Evolutionary conservation across 2,113 vertebrate genomes (phyloP), one percentile per base, ranked within the genome.

Genomic region (Eupsittula cactorum): DNA sequence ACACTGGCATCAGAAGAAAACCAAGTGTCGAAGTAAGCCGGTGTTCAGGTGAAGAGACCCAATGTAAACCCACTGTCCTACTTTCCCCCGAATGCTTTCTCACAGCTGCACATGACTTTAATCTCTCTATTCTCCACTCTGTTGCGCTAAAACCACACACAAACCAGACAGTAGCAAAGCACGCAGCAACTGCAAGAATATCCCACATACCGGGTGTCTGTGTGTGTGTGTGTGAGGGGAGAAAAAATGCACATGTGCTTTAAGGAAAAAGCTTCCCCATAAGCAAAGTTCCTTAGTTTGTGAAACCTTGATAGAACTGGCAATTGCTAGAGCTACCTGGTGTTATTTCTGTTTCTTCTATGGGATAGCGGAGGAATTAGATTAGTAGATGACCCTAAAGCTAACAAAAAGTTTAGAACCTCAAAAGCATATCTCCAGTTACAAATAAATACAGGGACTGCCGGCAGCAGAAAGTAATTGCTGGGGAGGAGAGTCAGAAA

Each of bases 191-290:
- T 64, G 52, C 55, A 44, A 13, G 46, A 88, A 65, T 0, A 13
- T 1, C 6, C 9, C 13, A 1, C 2, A 0, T 7, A 23, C 18
- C 8, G 13, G 7, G 15, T 4, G 42, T 4, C 16, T 44, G 42
- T 8, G 42, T 44, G 42, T 18, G 42, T 44, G 42, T 44, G 42
- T 44, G 42, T 18, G 17, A 9, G 3, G 27, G 14, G 19, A 77
- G 20, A 57, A 77, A 19, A 41, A 10, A 1, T 3, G 1, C 44
- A 41, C 33, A 1, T 0, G 2, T 11, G 65, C 75, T 73, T n/a
- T 5, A 7, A n/a, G 31, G 27, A 13, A n/a, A 37, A 39, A 74
- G 73, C 37, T 82, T 49, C 29, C 50, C 82, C 1, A 0, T 7
- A 64, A 67, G 42, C 29, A 9, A 71, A 37, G 44, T 18, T 62